Percentiles rank a stretch among this genome's conserved stretches.
These are phyloP conservation scores for Rotaria sp. DNA, from an alignment of 2,888 invertebrate species.

Conservation along the genomic window DNA sequence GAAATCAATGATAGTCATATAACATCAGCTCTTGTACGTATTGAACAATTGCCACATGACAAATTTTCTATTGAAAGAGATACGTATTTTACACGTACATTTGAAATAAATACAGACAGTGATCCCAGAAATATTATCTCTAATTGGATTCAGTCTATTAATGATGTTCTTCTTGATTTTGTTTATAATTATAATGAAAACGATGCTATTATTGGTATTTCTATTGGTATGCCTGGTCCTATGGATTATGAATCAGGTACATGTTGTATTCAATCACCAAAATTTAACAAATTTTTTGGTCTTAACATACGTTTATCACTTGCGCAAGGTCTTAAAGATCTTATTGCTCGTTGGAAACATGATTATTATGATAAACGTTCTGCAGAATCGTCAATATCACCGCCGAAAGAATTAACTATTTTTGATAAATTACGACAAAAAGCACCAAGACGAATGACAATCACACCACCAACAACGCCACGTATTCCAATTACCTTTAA, in stretches of 20 bases:
- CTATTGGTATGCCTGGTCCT: neutral
- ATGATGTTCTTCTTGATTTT: neutral
- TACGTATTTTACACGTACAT: neutral
- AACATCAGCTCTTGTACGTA: neutral
- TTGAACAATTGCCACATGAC: neutral
- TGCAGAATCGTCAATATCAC: neutral
- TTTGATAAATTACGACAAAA: neutral
- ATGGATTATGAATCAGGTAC: constrained; percentile 3
- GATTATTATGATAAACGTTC: neutral
- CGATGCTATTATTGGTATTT: neutral
- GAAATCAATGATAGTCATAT: neutral
- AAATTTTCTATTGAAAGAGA: neutral
- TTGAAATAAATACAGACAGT: neutral
- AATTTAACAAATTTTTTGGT: constrained; percentile 13
- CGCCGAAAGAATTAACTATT: neutral
- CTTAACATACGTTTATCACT: neutral
- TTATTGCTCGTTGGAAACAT: neutral
- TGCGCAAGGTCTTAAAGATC: neutral
- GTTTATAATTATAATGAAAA: neutral
- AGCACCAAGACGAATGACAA: neutral
- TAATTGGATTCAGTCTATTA: neutral
- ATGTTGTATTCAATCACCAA: neutral
- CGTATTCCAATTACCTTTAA: neutral
- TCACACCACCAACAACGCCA: neutral
- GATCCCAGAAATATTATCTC: neutral